Evolutionary conservation across 2,797 vertebrate species (phyloP).

Genomic region (Poecilia velifera): DNA sequence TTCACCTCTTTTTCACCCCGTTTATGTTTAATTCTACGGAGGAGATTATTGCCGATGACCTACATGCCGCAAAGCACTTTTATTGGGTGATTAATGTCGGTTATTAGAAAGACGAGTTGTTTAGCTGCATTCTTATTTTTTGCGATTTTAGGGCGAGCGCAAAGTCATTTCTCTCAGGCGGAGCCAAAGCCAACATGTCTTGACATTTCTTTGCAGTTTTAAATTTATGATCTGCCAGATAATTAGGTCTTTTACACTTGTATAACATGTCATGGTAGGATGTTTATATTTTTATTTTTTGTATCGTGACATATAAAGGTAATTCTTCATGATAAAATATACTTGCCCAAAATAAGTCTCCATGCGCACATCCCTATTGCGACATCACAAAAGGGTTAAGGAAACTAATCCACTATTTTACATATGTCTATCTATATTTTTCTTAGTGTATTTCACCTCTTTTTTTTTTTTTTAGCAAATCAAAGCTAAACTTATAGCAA

Average conservation of each 20-base stretch:
- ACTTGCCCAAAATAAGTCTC: not conserved
- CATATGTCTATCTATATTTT: not conserved
- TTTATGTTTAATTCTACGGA: constrained; percentile 15
- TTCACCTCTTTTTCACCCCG: constrained; percentile 21
- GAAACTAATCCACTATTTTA: constrained; percentile 12
- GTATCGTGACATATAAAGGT: constrained; percentile 6
- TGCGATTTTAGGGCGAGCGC: not conserved
- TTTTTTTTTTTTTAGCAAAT: too few relatives aligned
- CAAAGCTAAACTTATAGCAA: not conserved
- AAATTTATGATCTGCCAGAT: not conserved
- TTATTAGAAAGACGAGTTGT: not conserved
- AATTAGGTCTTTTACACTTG: not conserved
- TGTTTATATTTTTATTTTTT: not conserved
- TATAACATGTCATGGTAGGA: not conserved
- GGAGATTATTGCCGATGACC: constrained; percentile 22
- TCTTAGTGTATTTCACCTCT: not conserved
- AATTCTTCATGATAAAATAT: not conserved
- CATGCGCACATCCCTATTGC: not conserved
- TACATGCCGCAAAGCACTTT: constrained; percentile 20
- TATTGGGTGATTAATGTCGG: constrained; percentile 25
- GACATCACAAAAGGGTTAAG: not conserved
- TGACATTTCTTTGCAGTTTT: not conserved
- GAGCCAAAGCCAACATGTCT: not conserved
- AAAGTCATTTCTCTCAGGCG: not conserved
- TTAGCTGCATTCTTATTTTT: not conserved